phyloP scores from a whole-genome alignment of 2,113 vertebrate species.

The Coreoperca whiteheadi region DNA sequence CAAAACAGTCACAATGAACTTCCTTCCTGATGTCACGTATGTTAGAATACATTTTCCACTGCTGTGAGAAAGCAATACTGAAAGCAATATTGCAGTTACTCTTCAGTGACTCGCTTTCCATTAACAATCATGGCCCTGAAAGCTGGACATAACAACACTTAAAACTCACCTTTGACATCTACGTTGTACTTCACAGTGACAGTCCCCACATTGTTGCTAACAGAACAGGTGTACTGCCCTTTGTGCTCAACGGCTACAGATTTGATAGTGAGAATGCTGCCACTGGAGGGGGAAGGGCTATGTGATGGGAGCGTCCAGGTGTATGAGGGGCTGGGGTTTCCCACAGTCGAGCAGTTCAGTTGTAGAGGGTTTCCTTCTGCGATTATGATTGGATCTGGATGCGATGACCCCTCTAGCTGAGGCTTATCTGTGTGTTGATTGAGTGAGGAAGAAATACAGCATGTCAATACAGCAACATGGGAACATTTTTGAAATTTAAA shows the following conservation, averaged over 20 bases:
- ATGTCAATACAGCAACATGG: neutral
- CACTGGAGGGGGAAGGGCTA: rapidly evolving
- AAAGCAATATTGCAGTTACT: neutral
- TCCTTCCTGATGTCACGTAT: neutral
- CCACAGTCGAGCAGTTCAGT: conserved; percentile 51
- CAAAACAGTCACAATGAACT: neutral
- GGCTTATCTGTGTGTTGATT: conserved; percentile 41
- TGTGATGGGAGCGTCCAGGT: neutral
- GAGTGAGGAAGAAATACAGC: neutral
- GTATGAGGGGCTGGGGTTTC: conserved; percentile 64
- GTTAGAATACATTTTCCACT: neutral
- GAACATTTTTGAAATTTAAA: neutral
- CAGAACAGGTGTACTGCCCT: neutral
- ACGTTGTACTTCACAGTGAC: too few species aligned
- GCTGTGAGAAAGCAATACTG: neutral
- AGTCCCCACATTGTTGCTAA: too few species aligned
- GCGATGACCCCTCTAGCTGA: rapidly evolving
- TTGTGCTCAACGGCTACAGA: neutral
- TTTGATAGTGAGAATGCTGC: neutral
- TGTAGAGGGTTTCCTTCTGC: neutral
- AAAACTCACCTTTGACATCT: conserved; percentile 41
- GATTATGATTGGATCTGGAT: neutral
- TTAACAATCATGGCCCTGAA: neutral
- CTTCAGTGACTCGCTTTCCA: neutral
- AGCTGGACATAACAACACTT: neutral